phyloP scores from a whole-genome alignment of 2,888 invertebrate genomes.

The Calliscelio sp. region DNA sequence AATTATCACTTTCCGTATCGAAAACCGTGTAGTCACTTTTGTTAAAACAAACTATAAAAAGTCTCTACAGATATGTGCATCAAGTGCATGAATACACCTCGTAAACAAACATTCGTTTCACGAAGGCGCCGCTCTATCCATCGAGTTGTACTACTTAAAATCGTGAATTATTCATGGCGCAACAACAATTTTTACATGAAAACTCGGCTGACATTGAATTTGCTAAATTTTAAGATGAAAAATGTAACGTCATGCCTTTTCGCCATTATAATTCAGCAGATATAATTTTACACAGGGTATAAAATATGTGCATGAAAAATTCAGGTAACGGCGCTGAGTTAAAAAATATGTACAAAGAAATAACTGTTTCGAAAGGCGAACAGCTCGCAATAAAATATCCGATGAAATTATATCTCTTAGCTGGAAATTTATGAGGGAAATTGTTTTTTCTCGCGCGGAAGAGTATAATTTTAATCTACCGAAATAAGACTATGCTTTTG shows the following conservation, averaged over 20 bases:
- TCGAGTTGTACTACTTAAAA: constrained; percentile 54
- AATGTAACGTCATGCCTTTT: constrained; percentile 34
- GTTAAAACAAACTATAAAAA: too few relatives aligned
- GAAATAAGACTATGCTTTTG: constrained; percentile 13
- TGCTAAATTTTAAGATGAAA: constrained; percentile 28
- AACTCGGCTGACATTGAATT: constrained; percentile 52
- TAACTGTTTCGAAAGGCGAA: constrained; percentile 25
- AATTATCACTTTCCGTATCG: too few relatives aligned
- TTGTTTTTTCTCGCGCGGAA: neutral
- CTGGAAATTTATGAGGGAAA: constrained; percentile 7
- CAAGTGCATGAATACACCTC: neutral
- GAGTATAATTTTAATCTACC: neutral
- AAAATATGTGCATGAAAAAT: constrained; percentile 46
- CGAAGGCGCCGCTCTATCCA: constrained; percentile 11
- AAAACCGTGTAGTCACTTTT: too few relatives aligned
- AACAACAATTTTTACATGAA: constrained; percentile 55
- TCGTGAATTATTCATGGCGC: constrained; percentile 50
- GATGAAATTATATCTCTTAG: constrained; percentile 19
- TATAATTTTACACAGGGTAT: constrained; percentile 48
- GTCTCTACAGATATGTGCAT: neutral
- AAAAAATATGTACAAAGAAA: constrained; percentile 42
- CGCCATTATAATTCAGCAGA: constrained; percentile 31
- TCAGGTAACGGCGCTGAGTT: constrained; percentile 13
- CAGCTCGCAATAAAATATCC: constrained; percentile 18
- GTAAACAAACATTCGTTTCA: constrained; percentile 30